A percentile compares a stretch with the other conserved stretches of the same genome.
phyloP scores from a whole-genome alignment of 2,797 vertebrate species.

The Ctenopoma kingsleyae region DNA sequence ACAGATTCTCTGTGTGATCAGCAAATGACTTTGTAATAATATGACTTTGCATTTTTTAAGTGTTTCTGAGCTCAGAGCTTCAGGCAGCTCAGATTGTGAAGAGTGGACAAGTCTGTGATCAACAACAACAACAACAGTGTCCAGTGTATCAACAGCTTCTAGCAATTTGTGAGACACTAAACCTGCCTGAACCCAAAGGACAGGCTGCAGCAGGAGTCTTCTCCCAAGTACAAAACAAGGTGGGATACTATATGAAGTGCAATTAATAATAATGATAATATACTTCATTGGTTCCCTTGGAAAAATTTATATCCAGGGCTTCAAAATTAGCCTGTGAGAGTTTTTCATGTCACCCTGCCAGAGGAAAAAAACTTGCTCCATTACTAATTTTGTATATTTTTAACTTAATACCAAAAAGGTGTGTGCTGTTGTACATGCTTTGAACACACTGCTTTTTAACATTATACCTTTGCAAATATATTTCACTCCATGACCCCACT shows the following conservation, averaged over 20 bases:
- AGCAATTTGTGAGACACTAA: conserved; percentile 85
- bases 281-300: too few species aligned
- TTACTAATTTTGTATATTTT: too few species aligned
- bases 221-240: conserved; percentile 88
- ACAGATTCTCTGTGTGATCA: not conserved
- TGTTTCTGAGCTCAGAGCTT: conserved; percentile 96
- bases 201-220: conserved; percentile 80
- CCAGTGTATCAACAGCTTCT: conserved; percentile 84
- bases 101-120: conserved; percentile 72
- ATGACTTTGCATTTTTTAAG: conserved; percentile 65
- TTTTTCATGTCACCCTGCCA: not conserved
- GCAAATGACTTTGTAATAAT: fast-evolving
- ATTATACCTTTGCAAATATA: too few species aligned
- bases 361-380: too few species aligned
- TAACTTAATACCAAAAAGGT: too few species aligned
- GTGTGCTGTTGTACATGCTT: too few species aligned
- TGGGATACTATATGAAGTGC: conserved; percentile 46
- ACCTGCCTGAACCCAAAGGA: conserved; percentile 78
- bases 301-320: too few species aligned
- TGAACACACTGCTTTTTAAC: too few species aligned
- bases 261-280: not conserved
- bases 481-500: too few species aligned
- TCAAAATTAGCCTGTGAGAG: fast-evolving
- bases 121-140: conserved; percentile 65
- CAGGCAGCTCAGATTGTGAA: conserved; percentile 91